A percentile compares a stretch with the other conserved stretches of the same genome.
phyloP scores from a whole-genome alignment of 2,888 invertebrate genomes.

The Meteorus cinctellus region DNA sequence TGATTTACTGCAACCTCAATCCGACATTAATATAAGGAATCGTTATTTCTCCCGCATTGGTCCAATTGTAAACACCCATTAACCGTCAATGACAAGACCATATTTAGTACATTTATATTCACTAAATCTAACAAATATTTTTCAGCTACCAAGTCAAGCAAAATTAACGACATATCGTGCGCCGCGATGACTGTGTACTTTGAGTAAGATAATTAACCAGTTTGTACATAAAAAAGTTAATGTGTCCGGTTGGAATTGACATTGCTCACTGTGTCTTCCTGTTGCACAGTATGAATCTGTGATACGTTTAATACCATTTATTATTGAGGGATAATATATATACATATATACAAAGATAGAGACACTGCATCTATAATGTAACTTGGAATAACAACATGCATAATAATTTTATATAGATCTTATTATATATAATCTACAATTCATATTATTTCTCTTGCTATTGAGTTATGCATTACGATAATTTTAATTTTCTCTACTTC shows the following conservation, averaged over 20 bases:
- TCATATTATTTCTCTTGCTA: not conserved
- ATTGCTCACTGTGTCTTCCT: slow-evolving; percentile 69
- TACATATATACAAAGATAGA: not conserved
- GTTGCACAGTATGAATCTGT: slow-evolving; percentile 65
- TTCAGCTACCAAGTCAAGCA: slow-evolving; percentile 60
- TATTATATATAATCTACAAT: no score
- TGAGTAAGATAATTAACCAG: slow-evolving; percentile 42
- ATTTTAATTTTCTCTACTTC: not conserved
- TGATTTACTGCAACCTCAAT: slow-evolving; percentile 74
- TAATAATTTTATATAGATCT: no score
- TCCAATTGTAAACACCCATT: slow-evolving; percentile 74
- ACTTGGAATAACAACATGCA: not conserved
- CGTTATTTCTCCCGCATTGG: slow-evolving; percentile 78
- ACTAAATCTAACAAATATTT: slow-evolving; percentile 29
- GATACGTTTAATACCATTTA: slow-evolving; percentile 50
- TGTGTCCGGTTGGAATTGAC: slow-evolving; percentile 37
- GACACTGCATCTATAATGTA: slow-evolving; percentile 16
- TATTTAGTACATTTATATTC: slow-evolving; percentile 29
- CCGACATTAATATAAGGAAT: slow-evolving; percentile 78
- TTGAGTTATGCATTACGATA: not conserved
- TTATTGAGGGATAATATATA: slow-evolving; percentile 39
- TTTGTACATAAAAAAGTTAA: slow-evolving; percentile 32
- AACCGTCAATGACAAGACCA: not conserved
- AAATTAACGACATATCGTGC: slow-evolving; percentile 58
- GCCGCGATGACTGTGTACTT: slow-evolving; percentile 60